Percentiles rank a stretch among this genome's conserved stretches.
These are phyloP conservation scores for Ichneumoninae sp. DNA, from an alignment of 2,888 invertebrate species.

Conservation along the genomic window DNA sequence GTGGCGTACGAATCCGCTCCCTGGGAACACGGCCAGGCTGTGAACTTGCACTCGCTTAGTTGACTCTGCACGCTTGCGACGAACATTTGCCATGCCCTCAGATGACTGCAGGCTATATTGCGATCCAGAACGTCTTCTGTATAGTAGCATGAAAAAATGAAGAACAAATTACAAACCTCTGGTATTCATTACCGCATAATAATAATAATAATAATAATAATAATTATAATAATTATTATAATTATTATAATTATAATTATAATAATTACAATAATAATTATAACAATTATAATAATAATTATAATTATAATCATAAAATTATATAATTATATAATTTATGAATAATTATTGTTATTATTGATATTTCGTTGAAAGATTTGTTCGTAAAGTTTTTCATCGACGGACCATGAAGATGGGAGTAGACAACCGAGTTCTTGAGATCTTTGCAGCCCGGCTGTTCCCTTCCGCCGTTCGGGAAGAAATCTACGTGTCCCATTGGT, in stretches of 20 bases:
- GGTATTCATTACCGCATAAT: neutral
- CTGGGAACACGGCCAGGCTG: slow-evolving; percentile 86
- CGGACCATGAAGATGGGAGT: slow-evolving; percentile 86
- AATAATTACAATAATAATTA: neutral
- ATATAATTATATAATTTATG: neutral
- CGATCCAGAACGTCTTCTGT: slow-evolving; percentile 85
- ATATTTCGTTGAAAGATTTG: neutral
- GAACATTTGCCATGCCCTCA: slow-evolving; percentile 86
- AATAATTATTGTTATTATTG: neutral
- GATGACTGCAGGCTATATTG: slow-evolving; percentile 87
- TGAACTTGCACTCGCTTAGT: slow-evolving; percentile 85
- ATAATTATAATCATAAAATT: neutral
- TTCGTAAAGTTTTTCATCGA: neutral
- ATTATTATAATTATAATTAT: neutral
- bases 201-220: neutral
- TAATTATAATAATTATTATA: neutral
- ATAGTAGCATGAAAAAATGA: neutral
- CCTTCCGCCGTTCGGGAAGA: slow-evolving; percentile 87
- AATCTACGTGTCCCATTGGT: slow-evolving; percentile 87
- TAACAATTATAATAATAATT: neutral
- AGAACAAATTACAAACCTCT: too few species aligned
- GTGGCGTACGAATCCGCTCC: slow-evolving; percentile 85
- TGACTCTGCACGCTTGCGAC: slow-evolving; percentile 85
- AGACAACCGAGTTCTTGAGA: slow-evolving; percentile 86
- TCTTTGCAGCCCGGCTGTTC: slow-evolving; percentile 87